phyloP scores from a whole-genome alignment of 2,888 invertebrate species.

The Acanthopleura granulata region DNA sequence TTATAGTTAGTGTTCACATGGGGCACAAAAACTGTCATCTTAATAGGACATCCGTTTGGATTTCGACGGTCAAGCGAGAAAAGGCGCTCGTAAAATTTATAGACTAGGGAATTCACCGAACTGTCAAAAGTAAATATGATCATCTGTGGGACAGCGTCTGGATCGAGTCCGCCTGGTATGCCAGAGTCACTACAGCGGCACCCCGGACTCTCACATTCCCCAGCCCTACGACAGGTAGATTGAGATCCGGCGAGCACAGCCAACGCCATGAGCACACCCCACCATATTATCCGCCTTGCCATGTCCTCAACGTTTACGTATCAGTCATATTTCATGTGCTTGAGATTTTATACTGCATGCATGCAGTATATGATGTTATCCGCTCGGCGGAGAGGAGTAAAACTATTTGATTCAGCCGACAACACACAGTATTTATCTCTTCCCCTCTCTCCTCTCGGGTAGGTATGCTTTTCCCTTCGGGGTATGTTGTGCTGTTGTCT shows the following conservation, averaged over 20 bases:
- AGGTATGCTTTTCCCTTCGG: no score
- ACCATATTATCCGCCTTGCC: no score
- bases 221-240: not conserved
- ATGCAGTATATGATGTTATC: no score
- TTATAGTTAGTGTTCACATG: slow-evolving; percentile 99
- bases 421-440: no score
- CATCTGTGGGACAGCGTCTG: slow-evolving; percentile 45
- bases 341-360: no score
- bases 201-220: not conserved
- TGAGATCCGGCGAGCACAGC: not conserved
- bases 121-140: slow-evolving; percentile 56
- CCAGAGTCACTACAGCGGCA: slow-evolving; percentile 36
- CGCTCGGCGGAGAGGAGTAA: no score
- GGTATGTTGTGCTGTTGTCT: no score
- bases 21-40: slow-evolving; percentile 97
- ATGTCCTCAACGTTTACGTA: no score
- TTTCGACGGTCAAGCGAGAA: slow-evolving; percentile 69
- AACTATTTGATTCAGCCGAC: no score
- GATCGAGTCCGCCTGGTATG: slow-evolving; percentile 34
- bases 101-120: slow-evolving; percentile 44
- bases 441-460: no score
- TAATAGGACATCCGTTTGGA: slow-evolving; percentile 78
- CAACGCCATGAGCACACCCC: no score
- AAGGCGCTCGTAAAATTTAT: slow-evolving; percentile 38
- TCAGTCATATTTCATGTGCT: no score